phyloP scores from a whole-genome alignment of 1,140 invertebrate species.

The Cylas formicarius region DNA sequence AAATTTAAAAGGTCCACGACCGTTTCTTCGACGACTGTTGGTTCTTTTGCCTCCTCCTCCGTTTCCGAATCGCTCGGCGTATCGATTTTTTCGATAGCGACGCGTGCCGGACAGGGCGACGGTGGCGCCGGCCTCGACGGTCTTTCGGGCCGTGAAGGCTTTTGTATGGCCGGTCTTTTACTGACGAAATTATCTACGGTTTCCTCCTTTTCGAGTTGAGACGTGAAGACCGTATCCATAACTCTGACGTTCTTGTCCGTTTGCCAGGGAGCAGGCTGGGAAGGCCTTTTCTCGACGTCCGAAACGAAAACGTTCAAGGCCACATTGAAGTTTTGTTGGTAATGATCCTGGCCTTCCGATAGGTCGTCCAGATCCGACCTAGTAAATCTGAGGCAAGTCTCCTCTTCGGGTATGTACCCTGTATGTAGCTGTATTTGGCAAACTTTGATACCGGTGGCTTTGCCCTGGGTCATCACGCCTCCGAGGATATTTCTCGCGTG shows the following conservation, averaged over 20 bases:
- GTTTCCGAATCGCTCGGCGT: slow-evolving; percentile 34
- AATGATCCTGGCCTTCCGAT: slow-evolving; percentile 69
- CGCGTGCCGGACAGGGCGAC: not conserved
- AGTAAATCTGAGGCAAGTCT: slow-evolving; percentile 65
- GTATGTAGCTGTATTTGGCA: slow-evolving; percentile 84
- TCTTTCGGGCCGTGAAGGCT: slow-evolving; percentile 21
- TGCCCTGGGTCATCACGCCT: slow-evolving; percentile 63
- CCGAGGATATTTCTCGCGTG: slow-evolving; percentile 82
- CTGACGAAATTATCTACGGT: slow-evolving; percentile 69
- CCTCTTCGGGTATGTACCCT: slow-evolving; percentile 70
- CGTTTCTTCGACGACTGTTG: slow-evolving; percentile 30
- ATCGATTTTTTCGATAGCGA: slow-evolving; percentile 35
- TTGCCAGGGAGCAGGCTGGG: slow-evolving; percentile 68
- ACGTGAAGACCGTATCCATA: slow-evolving; percentile 65
- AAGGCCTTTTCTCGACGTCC: slow-evolving; percentile 55
- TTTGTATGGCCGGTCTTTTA: slow-evolving; percentile 23
- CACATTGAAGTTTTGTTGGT: slow-evolving; percentile 67
- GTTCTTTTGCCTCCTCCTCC: slow-evolving; percentile 19
- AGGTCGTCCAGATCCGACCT: slow-evolving; percentile 76
- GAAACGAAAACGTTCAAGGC: slow-evolving; percentile 67
- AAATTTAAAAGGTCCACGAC: slow-evolving; percentile 48
- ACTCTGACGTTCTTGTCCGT: slow-evolving; percentile 50
- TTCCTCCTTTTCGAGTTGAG: slow-evolving; percentile 75
- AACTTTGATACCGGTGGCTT: slow-evolving; percentile 79
- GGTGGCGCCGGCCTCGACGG: slow-evolving; percentile 40